Conservation (phyloP, 1,140 invertebrate genomes). For the Panulirus ornatus region DNA sequence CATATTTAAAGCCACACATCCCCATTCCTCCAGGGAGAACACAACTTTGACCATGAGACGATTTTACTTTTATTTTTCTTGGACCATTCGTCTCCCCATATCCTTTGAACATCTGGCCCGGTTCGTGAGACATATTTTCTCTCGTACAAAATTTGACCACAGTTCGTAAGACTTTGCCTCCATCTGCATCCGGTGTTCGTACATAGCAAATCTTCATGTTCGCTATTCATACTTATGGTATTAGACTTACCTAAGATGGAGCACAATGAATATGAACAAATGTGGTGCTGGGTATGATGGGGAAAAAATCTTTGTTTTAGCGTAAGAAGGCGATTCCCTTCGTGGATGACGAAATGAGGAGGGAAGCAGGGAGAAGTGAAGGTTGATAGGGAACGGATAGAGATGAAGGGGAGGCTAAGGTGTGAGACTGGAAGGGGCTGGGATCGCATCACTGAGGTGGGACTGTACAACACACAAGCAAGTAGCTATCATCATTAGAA, state of each 20-base stretch:
- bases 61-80: too few species aligned
- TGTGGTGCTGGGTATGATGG: not conserved
- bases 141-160: too few species aligned
- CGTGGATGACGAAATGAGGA: not conserved
- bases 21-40: too few species aligned
- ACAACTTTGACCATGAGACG: too few species aligned
- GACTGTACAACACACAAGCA: slow-evolving; percentile 3
- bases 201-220: not conserved
- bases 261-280: slow-evolving; percentile 1
- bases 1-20: too few species aligned
- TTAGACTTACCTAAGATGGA: not conserved
- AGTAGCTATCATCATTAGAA: not conserved
- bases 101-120: too few species aligned
- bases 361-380: not conserved
- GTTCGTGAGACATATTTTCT: too few species aligned
- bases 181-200: too few species aligned
- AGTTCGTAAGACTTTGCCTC: too few species aligned
- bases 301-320: too few species aligned
- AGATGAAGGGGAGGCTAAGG: not conserved
- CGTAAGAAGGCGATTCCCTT: not conserved
- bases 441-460: not conserved
- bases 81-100: too few species aligned
- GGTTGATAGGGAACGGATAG: not conserved
- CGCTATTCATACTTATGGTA: not conserved
- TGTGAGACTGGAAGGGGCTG: not conserved